phyloP scores from a whole-genome alignment of 2,797 vertebrate genomes.

The Xiphorhynchus erythropygius region DNA sequence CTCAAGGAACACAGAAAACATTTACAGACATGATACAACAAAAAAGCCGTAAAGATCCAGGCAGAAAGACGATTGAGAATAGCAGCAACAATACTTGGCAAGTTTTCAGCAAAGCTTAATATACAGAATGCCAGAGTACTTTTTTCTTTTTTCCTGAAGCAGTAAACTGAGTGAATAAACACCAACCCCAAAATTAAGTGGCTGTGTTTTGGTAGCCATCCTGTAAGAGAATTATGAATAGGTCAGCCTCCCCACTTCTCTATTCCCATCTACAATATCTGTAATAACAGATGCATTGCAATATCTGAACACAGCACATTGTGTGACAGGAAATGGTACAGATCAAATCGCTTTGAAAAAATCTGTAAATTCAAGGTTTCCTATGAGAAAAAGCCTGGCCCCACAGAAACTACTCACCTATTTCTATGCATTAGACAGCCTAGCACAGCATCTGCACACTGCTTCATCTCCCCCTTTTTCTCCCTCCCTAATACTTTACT shows the following conservation, averaged over 20 bases:
- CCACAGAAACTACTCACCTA: background rate
- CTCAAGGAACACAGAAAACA: background rate
- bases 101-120: background rate
- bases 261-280: background rate
- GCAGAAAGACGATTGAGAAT: background rate
- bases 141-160: background rate
- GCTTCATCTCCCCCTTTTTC: background rate
- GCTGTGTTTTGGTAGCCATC: background rate
- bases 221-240: background rate
- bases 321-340: background rate
- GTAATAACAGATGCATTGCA: background rate
- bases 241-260: background rate
- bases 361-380: constrained; percentile 33
- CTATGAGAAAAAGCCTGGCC: background rate
- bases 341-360: constrained; percentile 43
- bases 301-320: background rate
- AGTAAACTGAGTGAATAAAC: background rate
- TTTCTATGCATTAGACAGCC: background rate
- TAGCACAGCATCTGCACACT: background rate
- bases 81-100: background rate
- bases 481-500: background rate
- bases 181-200: background rate
- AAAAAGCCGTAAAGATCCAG: background rate
- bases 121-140: background rate
- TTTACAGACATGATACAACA: constrained; percentile 9